phyloP scores from a whole-genome alignment of 2,797 vertebrate species.

The Labeo calbasu region DNA sequence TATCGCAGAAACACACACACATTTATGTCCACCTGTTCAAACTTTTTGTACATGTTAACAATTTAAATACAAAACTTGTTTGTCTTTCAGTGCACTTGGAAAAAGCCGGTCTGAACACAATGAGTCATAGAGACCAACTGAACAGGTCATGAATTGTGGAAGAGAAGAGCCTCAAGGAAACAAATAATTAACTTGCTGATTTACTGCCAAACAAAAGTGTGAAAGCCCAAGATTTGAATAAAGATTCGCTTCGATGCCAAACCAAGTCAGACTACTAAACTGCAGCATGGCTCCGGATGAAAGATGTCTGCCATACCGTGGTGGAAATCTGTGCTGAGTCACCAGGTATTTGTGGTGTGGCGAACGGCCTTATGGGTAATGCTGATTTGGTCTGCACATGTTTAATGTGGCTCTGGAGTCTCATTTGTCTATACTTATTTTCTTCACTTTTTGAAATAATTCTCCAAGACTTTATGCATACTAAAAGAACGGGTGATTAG shows the following conservation, averaged over 20 bases:
- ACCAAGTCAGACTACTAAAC: constrained; percentile 14
- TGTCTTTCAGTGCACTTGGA: not conserved
- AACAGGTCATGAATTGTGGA: not conserved
- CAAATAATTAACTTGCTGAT: constrained; percentile 17
- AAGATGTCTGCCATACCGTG: not conserved
- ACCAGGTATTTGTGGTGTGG: constrained; percentile 24
- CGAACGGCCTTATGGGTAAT: not conserved
- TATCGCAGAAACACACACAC: not conserved
- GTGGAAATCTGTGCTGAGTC: constrained; percentile 24
- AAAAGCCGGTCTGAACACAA: not conserved
- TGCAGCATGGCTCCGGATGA: not conserved
- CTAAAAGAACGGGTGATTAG: not conserved
- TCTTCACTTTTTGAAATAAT: constrained; percentile 1
- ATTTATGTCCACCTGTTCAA: not conserved
- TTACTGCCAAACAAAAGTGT: not conserved
- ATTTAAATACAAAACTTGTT: not conserved
- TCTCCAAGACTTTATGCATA: not conserved
- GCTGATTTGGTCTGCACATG: not conserved
- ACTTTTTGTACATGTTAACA: not conserved
- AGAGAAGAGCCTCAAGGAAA: not conserved
- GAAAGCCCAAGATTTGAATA: constrained; percentile 2
- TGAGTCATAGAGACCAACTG: not conserved
- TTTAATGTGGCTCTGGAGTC: constrained; percentile 10
- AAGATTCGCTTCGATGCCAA: constrained; percentile 28
- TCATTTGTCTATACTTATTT: constrained; percentile 25